Base-by-base conservation (phyloP, 2,797 vertebrate species). In the Erithacus rubecula region DNA sequence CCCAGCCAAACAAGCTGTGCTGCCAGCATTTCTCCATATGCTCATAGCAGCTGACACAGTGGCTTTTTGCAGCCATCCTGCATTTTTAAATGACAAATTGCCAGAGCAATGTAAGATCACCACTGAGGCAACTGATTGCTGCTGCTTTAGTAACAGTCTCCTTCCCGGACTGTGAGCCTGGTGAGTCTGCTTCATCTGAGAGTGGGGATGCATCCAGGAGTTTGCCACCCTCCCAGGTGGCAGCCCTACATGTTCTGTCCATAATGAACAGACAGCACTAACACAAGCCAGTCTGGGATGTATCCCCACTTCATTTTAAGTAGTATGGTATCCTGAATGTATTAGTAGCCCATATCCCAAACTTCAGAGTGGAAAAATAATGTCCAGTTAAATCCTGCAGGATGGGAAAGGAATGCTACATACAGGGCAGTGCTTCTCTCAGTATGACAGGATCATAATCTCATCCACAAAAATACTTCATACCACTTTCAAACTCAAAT, bases 151-250 rank as follows among this genome's bases (percentile, higher is more conserved):
- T 11, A 64, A 46, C 30, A 58, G n/a, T 8, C 39, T 87, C 17
- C 1, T 16, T 23, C 9, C 10, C 30, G 32, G 27, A 23, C 3
- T 65, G 18, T 30, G 47, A 89, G 19, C 22, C 17, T 75, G 49
- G 20, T 22, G 24, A 46, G 16, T n/a, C 27, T 83, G 69, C 37
- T 27, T 60, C 27, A 18, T 0, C 0, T 18, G 15, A 34, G 19
- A 71, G 7, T 3, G 11, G 3, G 24, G 10, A 9, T 17, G 26
- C n/a, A 69, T 4, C 12, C 3, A 2, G 69, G n/a, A 52, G 20
- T 10, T 89, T 4, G 1, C 24, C 32, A 46, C 10, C 5, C 10
- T 93, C 10, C 17, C 67, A 24, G 20, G 20, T 39, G 60, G 24
- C 49, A 69, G 23, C n/a, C 21, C 32, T 29, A 26, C 9, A 23